phyloP scores from a whole-genome alignment of 2,113 vertebrate genomes.

The Stegostoma tigrinum region DNA sequence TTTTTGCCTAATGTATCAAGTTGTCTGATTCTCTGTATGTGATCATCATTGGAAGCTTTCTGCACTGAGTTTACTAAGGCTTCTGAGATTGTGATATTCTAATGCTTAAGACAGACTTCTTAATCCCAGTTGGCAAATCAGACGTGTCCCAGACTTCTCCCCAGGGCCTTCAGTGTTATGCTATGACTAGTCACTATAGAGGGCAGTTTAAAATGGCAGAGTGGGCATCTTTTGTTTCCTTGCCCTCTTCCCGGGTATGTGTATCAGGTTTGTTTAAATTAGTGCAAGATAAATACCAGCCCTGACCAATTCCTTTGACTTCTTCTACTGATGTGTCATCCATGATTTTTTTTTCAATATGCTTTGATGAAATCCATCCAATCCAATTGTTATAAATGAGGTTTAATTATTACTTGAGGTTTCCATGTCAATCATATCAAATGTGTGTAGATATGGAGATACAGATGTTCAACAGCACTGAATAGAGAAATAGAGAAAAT shows the following conservation, averaged over 20 bases:
- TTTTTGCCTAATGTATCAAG: background rate
- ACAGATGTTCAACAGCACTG: background rate
- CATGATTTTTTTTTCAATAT: background rate
- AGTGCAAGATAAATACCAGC: background rate
- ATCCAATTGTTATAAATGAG: background rate
- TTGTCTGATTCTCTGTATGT: background rate
- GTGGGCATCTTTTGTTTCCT: background rate
- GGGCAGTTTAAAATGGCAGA: background rate
- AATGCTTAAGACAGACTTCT: background rate
- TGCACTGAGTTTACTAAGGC: background rate
- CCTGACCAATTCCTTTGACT: background rate
- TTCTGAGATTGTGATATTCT: background rate
- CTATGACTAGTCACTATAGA: background rate
- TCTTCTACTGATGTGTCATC: background rate
- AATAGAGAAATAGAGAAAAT: no score
- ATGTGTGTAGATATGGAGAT: background rate
- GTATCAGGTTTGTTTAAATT: background rate
- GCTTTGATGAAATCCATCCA: background rate
- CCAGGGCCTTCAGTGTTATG: background rate
- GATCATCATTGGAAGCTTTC: background rate
- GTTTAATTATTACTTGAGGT: background rate
- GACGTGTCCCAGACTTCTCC: background rate
- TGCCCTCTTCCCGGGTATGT: background rate
- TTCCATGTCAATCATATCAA: background rate
- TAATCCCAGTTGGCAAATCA: background rate